Conservation (phyloP, 2,113 vertebrate species). For the Ceratotherium simum region DNA sequence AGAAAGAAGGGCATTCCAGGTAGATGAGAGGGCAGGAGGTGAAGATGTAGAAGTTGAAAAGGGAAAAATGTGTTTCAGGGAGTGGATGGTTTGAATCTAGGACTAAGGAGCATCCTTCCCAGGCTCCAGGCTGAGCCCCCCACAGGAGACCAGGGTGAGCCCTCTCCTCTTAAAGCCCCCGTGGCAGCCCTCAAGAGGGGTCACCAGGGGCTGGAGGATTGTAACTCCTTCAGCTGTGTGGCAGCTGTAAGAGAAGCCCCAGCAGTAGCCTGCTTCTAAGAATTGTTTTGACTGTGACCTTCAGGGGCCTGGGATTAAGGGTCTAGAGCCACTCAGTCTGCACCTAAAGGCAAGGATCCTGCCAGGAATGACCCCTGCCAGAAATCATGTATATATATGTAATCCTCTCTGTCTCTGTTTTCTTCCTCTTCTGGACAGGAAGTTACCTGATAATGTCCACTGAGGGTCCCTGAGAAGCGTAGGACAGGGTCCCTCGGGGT, state of each 20-base stretch:
- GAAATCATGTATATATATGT: background rate
- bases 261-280: background rate
- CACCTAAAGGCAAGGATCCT: background rate
- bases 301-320: background rate
- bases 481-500: background rate
- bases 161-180: background rate
- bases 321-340: background rate
- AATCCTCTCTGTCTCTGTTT: background rate
- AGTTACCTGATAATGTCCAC: background rate
- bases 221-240: background rate
- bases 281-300: background rate
- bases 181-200: background rate
- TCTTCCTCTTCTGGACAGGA: background rate
- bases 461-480: background rate
- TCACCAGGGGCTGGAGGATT: background rate
- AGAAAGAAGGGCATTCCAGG: background rate
- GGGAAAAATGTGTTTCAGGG: background rate
- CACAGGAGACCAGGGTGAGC: background rate
- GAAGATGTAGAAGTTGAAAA: background rate
- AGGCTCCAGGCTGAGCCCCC: background rate
- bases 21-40: background rate
- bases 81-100: background rate
- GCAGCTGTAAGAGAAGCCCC: background rate
- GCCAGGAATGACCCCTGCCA: background rate
- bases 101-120: background rate